phyloP scores from a whole-genome alignment of 2,113 vertebrate species.

The Dasyurus viverrinus region DNA sequence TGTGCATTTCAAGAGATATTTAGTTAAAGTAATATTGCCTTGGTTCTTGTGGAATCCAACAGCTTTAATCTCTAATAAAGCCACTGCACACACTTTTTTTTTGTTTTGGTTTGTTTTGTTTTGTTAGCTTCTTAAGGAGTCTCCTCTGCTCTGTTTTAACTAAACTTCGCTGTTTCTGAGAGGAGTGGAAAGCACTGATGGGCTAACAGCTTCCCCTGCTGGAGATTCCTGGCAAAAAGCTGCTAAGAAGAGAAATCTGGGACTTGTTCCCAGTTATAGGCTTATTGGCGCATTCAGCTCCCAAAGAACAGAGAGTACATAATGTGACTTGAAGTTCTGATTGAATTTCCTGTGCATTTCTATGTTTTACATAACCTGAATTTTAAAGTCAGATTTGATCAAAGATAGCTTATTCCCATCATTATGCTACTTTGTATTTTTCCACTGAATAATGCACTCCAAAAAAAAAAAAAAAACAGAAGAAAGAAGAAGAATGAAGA shows the following conservation, averaged over 20 bases:
- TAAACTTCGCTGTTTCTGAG: constrained; percentile 70
- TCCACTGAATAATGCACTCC: constrained; percentile 81
- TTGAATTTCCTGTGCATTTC: constrained; percentile 82
- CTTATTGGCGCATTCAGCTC: constrained; percentile 71
- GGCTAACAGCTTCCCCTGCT: constrained; percentile 89
- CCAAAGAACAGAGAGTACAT: constrained; percentile 77
- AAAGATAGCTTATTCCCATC: constrained; percentile 79
- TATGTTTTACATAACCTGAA: constrained; percentile 83
- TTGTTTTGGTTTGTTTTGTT: neutral
- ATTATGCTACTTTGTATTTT: constrained; percentile 82
- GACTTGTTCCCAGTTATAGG: constrained; percentile 75
- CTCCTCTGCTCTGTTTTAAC: constrained; percentile 44
- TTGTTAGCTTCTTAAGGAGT: neutral
- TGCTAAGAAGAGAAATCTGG: constrained; percentile 75
- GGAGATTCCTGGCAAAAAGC: constrained; percentile 84
- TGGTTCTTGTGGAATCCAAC: constrained; percentile 30
- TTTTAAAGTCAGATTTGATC: constrained; percentile 86
- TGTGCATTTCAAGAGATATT: constrained; percentile 16
- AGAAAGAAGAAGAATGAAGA: too few relatives aligned
- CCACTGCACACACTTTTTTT: neutral
- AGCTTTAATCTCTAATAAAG: neutral
- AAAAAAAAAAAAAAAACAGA: constrained; percentile 24
- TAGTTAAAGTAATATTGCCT: constrained; percentile 33
- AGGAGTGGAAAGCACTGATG: constrained; percentile 70
- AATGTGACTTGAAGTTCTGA: constrained; percentile 79